Base-by-base conservation (phyloP, 1,140 invertebrate species). In the Aphelenchoides avenae region DNA sequence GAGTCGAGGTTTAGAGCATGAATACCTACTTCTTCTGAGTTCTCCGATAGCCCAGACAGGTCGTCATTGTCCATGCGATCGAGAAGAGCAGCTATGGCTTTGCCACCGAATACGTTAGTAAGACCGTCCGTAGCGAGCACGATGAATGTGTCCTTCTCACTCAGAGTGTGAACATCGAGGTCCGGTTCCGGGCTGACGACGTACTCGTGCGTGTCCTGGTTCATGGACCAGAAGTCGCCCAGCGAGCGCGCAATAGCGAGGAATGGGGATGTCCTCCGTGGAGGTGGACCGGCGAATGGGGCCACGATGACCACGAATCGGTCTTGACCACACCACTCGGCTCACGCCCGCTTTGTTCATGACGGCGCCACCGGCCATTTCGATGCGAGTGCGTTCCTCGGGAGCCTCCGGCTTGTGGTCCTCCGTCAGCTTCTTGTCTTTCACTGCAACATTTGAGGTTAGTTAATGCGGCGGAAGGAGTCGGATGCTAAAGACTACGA, bases 211-310 rank as follows among this genome's bases (percentile, higher is more conserved):
- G 40, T 61, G 24, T 29, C 37, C 4, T 56, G 59, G 43, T 61
- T 61, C 4, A 64, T 33, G n/a, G 48, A 57, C 59, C 59, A 61
- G 52, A 61, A 61, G 39, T 61, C 59, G 7, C 59, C 59, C n/a
- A 61, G 41, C 3, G 60, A 34, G 22, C 59, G 46, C 13, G 59
- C 59, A 22, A 61, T 42, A 15, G 59, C 59, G 26, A 61, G 26
- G 36, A 61, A 61, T 1, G 59, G n/a, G 59, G 34, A 61, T 61
- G 24, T 34, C 46, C 36, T 64, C 46, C 3, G 60, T 61, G 15
- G 29, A 11, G 27, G 59, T 64, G 9, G 57, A 60, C 37, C 57
- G 58, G 31, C 57, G 24, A 0, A 60, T 39, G 9, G 57, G 57
- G 2, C 57, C 57, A 5, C 43, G 44, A 30, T 60, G 57, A 15